Conservation (phyloP, 2,888 invertebrate genomes). For the Callosobruchus maculatus region DNA sequence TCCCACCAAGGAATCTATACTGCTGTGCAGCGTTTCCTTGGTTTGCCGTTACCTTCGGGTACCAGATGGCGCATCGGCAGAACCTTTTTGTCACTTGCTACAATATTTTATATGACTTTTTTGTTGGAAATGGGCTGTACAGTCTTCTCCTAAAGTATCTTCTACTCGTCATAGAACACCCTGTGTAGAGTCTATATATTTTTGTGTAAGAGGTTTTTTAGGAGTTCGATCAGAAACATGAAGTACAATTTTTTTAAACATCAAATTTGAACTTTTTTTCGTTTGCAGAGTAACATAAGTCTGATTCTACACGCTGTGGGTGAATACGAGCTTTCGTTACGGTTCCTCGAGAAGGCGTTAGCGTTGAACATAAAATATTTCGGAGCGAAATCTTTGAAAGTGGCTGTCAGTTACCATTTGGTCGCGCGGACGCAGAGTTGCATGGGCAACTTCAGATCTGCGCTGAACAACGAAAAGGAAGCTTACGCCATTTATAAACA, state of each 20-base stretch:
- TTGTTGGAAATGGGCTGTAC: too few species aligned
- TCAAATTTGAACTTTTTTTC: constrained; percentile 6
- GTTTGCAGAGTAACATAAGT: constrained; percentile 90
- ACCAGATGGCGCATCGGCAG: too few species aligned
- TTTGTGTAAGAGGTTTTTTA: too few species aligned
- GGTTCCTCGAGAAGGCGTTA: constrained; percentile 92
- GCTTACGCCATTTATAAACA: constrained; percentile 96
- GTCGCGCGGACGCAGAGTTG: constrained; percentile 96
- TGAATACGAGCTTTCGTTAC: constrained; percentile 92
- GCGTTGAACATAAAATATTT: constrained; percentile 83
- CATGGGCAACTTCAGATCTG: constrained; percentile 96
- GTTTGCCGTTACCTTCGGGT: too few species aligned
- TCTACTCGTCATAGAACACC: too few species aligned
- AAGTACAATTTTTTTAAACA: background rate
- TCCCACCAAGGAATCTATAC: too few species aligned
- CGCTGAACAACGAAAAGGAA: constrained; percentile 94
- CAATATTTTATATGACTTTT: too few species aligned
- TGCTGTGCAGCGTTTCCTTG: too few species aligned
- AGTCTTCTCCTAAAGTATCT: too few species aligned
- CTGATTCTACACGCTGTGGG: constrained; percentile 96
- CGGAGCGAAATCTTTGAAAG: constrained; percentile 88
- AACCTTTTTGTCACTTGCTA: too few species aligned
- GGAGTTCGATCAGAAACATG: too few species aligned
- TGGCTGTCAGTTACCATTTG: constrained; percentile 92
- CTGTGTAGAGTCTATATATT: too few species aligned